Base-by-base conservation (phyloP, 2,888 invertebrate genomes). In the Pollenia griseotomentosa region DNA sequence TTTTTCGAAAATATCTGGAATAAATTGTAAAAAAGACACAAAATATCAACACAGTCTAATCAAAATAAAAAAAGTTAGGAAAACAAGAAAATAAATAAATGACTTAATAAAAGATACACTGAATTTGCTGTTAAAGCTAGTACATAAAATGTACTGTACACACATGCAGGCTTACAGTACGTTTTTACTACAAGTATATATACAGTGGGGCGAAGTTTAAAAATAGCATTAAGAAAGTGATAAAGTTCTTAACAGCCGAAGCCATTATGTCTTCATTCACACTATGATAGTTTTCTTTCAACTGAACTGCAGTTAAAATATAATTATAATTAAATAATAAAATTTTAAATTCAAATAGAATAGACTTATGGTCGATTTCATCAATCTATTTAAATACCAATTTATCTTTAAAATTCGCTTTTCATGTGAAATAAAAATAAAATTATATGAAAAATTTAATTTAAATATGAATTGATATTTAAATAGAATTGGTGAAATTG, bases 131-230 rank as follows among this genome's bases (percentile, higher is more conserved):
- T n/a, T 80, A 63, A 63, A 65, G 16, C 33, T 2, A 8, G 6
- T 73, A 23, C 9, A 57, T 57, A 57, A 61, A 40, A 59, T 14
- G 14, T 23, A 40, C 16, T 11, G 33, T 14, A 59, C 14, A 7
- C 42, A 75, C 10, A 40, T 51, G 66, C 46, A 48, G 48, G 4
- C 42, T 78, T 59, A 40, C 74, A 61, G 74, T 74, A 61, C 61
- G 5, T 12, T 61, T 48, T 42, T 16, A 33, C 33, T 42, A 23
- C 55, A 55, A 33, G 51, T 42, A n/a, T n/a, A n/a, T 61, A 44
- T 14, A 70, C 44, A 51, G 59, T 70, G 48, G 44, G 0, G 33
- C 33, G 33, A 6, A 0, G 33, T 6, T 6, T 33, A 33, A 33
- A 23, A 6, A 33, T 33, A 6, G 0, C 4, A 5, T 33, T 33